Evolutionary conservation across 2,797 vertebrate genomes (phyloP), one percentile per base, ranked within the genome.

Genomic region (Thripadectes ignobilis): DNA sequence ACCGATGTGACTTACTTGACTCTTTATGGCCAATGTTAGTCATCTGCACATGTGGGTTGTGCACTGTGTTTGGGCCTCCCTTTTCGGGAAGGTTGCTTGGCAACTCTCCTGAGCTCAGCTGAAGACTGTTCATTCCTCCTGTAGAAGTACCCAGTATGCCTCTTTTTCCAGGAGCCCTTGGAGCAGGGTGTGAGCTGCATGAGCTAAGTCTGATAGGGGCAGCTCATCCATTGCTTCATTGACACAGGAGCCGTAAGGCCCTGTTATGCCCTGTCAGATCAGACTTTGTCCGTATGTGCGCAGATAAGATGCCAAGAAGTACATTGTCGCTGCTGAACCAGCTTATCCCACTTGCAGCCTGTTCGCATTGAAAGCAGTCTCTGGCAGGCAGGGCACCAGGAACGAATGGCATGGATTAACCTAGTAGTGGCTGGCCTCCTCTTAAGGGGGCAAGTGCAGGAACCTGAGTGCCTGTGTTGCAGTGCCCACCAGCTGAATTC

Each of bases 301-400:
- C 2, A 20, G 10, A 45, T 55, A 71, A 81, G 36, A 36, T 63
- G 34, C 45, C 66, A 65, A 57, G 45, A 81, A 89, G 75, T 36
- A 10, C 0, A 0, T 12, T 7, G 16, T 75, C 12, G 1, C 48
- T 74, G 19, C 43, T 84, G 66, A 71, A 46, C 14, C 19, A n/a
- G 21, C 21, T 78, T 78, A 51, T 75, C 30, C 46, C 36, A 5
- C 15, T 32, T 82, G 32, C 49, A 85, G 45, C 16, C 34, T 20
- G 9, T 52, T 81, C 52, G 27, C 29, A 29, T 49, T 65, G 22
- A 46, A 45, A 72, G 15, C 3, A 8, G 29, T 38, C 23, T 63
- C 45, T 82, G 75, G 21, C 19, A 32, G 52, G 11, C n/a, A 43
- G 43, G 52, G 19, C 51, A 72, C 38, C 43, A 67, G 71, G 49